Base-by-base conservation (phyloP, 2,113 vertebrate species). In the Morone chrysops region DNA sequence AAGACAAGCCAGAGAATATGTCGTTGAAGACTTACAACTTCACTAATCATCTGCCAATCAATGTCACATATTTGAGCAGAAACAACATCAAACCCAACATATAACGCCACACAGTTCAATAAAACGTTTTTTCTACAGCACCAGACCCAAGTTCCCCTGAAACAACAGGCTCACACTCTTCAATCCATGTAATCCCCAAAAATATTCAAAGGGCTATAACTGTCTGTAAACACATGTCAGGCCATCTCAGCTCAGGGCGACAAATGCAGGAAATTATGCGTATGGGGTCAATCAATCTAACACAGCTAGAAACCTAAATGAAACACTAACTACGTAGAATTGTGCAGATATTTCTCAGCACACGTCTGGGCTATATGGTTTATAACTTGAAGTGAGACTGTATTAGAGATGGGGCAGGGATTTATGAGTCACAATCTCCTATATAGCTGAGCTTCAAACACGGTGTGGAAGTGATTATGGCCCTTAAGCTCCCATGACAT, bases 391-490 rank as follows among this genome's bases (percentile, higher is more conserved):
- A 87, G 86, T 78, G 66, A 83, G 84, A 88, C 84, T 83, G 80
- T 67, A 84, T 86, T 71, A 57, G 79, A 72, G 68, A 87, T 82
- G 84, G 71, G 84, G 78, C 63, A 45, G 70, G 78, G 84, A 91
- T 87, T 89, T 91, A 87, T 75, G 69, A 89, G 85, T 91, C 87
- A 78, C 91, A 91, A 84, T 90, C 90, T 75, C 87, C 78, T 87
- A 84, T 82, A 89, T 82, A 89, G 90, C 74, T 22, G 75, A 80
- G 78, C 90, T 87, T 72, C 80, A 87, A 90, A 90, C 69, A 73
- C 61, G 83, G 94, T 90, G 92, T 95, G 94, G 93, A 94, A 94
- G 93, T 95, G 92, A 95, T 96, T 95, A 95, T 78, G 81, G 91
- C 65, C 80, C 82, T 91, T 95, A 93, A 94, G 91, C 92, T 92